A percentile compares a stretch with the other conserved stretches of the same genome.
Evolutionary conservation across 2,888 invertebrate genomes (phyloP).

Genomic region (Drosophila setosimentum): DNA sequence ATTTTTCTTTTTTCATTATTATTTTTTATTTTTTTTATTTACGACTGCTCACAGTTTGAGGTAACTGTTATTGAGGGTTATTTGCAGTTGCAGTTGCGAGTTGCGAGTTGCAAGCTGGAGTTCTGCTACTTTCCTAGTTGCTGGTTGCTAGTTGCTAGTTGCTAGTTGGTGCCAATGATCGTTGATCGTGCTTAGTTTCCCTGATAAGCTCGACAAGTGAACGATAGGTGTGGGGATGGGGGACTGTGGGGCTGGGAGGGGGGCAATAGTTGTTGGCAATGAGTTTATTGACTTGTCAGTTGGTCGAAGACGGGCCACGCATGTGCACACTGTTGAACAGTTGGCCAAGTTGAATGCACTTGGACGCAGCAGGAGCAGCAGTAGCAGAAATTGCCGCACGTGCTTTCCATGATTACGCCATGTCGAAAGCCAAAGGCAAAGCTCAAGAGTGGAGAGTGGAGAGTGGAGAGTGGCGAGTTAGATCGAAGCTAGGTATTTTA

Average conservation of each 20-base stretch:
- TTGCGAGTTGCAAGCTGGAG: constrained; percentile 16
- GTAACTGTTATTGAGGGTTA: constrained; percentile 82
- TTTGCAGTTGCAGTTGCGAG: constrained; percentile 58
- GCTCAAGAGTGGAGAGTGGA: constrained; percentile 6
- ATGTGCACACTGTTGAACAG: constrained; percentile 55
- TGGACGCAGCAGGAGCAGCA: constrained; percentile 33
- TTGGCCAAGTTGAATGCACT: constrained; percentile 76
- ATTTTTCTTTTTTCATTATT: constrained; percentile 1
- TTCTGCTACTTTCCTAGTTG: constrained; percentile 39
- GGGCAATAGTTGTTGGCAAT: constrained; percentile 37
- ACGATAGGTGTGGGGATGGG: neutral
- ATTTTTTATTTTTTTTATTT: constrained; percentile 26
- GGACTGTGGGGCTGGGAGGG: too few species aligned
- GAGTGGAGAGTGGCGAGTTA: neutral
- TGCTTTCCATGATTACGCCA: constrained; percentile 76
- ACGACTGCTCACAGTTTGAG: constrained; percentile 76
- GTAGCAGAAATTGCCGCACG: constrained; percentile 70
- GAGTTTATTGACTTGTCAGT: constrained; percentile 80
- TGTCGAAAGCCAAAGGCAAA: constrained; percentile 24
- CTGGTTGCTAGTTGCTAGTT: constrained; percentile 11
- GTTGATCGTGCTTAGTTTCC: constrained; percentile 78
- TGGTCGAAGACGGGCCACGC: constrained; percentile 57
- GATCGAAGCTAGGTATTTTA: neutral
- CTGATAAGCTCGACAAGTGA: constrained; percentile 66
- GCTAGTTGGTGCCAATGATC: constrained; percentile 67